These are phyloP conservation scores for Crotalus tigris DNA, from an alignment of 2,113 vertebrate species.

Conservation along the genomic window DNA sequence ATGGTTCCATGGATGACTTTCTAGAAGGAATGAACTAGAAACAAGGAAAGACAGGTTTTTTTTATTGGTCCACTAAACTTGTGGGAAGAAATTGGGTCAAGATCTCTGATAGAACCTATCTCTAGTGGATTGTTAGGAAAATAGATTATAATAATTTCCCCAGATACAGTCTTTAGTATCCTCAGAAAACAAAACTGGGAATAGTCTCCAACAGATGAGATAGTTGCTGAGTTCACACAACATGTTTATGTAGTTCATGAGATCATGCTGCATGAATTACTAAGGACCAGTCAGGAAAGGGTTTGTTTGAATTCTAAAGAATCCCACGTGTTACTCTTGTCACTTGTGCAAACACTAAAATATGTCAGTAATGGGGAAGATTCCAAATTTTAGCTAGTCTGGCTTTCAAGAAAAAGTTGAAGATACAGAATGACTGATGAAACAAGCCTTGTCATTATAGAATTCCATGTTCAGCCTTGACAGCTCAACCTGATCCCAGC, in stretches of 20 bases:
- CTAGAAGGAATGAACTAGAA: neutral
- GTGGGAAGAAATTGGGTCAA: neutral
- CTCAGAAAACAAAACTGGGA: neutral
- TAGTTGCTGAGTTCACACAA: neutral
- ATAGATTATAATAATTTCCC: neutral
- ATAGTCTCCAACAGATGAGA: neutral
- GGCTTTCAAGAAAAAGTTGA: neutral
- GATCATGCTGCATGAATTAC: neutral
- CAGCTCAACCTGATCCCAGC: neutral
- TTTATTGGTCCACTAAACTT: neutral
- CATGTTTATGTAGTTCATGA: neutral
- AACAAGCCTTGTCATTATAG: neutral
- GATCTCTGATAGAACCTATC: neutral
- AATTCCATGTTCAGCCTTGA: neutral
- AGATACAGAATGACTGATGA: neutral
- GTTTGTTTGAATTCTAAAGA: neutral
- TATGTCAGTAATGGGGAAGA: neutral
- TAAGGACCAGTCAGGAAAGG: neutral
- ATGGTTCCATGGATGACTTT: neutral
- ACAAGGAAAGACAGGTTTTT: neutral
- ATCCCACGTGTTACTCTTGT: neutral
- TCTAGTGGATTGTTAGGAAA: neutral
- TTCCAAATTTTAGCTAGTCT: neutral
- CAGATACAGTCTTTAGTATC: neutral
- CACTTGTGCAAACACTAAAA: neutral